These are phyloP conservation scores for Leguminivora glycinivorella DNA, from an alignment of 1,140 invertebrate genomes.

Conservation along the genomic window DNA sequence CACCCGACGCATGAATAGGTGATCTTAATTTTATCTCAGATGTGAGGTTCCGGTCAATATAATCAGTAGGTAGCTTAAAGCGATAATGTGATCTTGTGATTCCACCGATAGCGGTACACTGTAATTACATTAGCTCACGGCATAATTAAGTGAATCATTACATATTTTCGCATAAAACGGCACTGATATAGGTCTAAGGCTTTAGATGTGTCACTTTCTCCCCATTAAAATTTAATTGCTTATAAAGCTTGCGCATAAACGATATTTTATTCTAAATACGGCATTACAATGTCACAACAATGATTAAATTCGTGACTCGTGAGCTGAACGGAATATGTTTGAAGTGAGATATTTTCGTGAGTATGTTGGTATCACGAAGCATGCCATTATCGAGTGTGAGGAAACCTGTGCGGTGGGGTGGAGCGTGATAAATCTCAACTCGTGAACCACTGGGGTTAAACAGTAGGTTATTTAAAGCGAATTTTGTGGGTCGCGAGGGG, in stretches of 20 bases:
- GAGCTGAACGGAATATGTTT: constrained; percentile 18
- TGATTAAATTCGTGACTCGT: constrained; percentile 27
- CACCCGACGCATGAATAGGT: constrained; percentile 69
- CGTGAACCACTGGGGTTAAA: constrained; percentile 25
- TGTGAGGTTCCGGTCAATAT: constrained; percentile 64
- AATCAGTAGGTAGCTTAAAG: constrained; percentile 39
- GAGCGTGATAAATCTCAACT: constrained; percentile 17
- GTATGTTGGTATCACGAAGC: constrained; percentile 21
- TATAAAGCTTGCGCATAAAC: not conserved
- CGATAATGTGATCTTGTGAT: constrained; percentile 23
- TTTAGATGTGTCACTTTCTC: constrained; percentile 20
- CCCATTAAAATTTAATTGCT: constrained; percentile 25
- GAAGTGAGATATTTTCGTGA: constrained; percentile 25
- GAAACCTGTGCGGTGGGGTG: constrained; percentile 21
- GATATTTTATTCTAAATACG: constrained; percentile 23
- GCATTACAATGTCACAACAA: constrained; percentile 28
- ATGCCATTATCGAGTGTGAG: constrained; percentile 21
- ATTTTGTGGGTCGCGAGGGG: constrained; percentile 17
- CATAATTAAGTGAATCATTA: constrained; percentile 11
- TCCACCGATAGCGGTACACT: constrained; percentile 5
- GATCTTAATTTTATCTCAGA: constrained; percentile 73
- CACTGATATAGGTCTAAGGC: not conserved
- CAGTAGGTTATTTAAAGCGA: constrained; percentile 23
- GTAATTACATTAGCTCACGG: constrained; percentile 12
- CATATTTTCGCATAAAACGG: constrained; percentile 9